Base-by-base conservation (phyloP, 2,797 vertebrate genomes). In the Sternotherus odoratus region DNA sequence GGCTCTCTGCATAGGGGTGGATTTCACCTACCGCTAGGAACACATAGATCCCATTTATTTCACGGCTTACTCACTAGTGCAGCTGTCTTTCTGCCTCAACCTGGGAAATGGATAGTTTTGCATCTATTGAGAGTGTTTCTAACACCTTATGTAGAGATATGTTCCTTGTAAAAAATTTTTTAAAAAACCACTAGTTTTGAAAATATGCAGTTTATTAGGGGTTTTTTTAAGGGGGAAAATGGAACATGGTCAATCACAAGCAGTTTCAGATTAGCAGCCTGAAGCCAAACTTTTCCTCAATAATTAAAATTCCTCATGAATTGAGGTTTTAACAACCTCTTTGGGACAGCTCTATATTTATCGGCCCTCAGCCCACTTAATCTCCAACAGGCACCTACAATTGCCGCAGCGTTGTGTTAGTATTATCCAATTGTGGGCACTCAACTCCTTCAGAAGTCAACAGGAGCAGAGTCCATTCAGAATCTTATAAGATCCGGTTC, bases 401-500 rank as follows among this genome's bases (percentile, higher is more conserved):
- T 3, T 33, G n/a, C 43, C 8, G 11, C 26, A 46, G 54, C 26
- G 8, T 13, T 11, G 6, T 36, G 57, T 17, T 48, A 17, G 15
- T 23, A 50, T 11, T 1, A 6, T 24, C 17, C 10, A 43, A 21
- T 33, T 9, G 8, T 12, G 50, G 36, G 53, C 10, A 16, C 53
- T 53, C 15, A 12, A 11, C 36, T 80, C 36, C 36, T 43, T 79
- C 16, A 36, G 50, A 39, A 39, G n/a, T 51, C 21, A 79, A 28
- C 1, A 4, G 23, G 87, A 91, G 50, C 36, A 3, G 5, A 79
- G 36, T 39, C n/a, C 51, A 0, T 5, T 3, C 0, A 2, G 51
- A 57, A 63, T 7, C 85, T 0, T 0, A 75, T 51, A 0, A 0
- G 11, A 49, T 0, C 87, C 92, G 1, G 79, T 66, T 95, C 83